Evolutionary conservation across 2,797 vertebrate species (phyloP), one percentile per base, ranked within the genome.

Genomic region (Arnoldichthys spilopterus): DNA sequence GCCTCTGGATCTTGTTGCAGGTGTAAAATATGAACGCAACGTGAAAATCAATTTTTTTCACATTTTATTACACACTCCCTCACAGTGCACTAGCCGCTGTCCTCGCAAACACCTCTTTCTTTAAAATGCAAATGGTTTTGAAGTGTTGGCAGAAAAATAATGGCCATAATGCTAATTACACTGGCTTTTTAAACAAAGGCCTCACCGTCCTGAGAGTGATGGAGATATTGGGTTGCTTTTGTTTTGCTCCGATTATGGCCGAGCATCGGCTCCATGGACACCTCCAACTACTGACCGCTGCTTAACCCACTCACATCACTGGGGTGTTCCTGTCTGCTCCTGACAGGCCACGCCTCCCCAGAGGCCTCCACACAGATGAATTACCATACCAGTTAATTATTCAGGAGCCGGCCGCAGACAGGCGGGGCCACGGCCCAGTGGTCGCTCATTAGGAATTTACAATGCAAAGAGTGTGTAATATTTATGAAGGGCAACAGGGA

Each of bases 351-450:
- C 20, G 58, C 47, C 66, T 78, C 77, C 61, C 64, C 37, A 47
- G 79, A 68, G 72, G 34, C 34, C 69, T 34, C 53, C 72, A 24
- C 45, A 47, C 40, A 85, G 82, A 88, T 87, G 80, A 83, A 86
- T 88, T 88, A 86, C 78, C 67, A 76, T 83, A 70, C 63, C 30
- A 68, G 78, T 88, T 84, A 83, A 87, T 84, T 86, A 85, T 85
- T 85, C 83, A 87, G 70, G 66, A 83, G 66, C 54, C 34, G 64
- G 62, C 73, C 69, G 26, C 71, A 78, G 72, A 84, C 77, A 63
- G 80, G 72, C 45, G 40, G 69, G 82, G 77, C 73, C 70, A 66
- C 67, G 76, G 75, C 74, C 61, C 69, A 72, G 69, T 66, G 18
- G 64, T 82, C 72, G 51, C 78, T 83, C 73, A 86, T 85, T 83